Conservation (phyloP, 2,888 invertebrate species). For the Trachelus iudaicus region DNA sequence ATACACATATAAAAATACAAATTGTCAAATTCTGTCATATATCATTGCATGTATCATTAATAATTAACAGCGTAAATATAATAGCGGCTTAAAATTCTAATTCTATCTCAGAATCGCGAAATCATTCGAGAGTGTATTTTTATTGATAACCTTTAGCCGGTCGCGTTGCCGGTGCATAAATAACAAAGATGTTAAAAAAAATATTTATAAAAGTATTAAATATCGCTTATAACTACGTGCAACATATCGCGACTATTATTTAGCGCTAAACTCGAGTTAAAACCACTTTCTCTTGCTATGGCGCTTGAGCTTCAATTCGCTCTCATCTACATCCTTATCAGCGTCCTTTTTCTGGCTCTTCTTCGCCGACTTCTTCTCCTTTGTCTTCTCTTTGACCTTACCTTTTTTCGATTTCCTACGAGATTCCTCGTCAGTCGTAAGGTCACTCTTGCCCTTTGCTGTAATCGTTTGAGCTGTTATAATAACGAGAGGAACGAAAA, state of each 20-base stretch:
- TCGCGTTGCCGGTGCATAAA: conserved; percentile 15
- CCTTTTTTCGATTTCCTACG: conserved; percentile 67
- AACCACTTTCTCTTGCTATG: conserved; percentile 70
- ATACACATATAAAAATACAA: conserved; percentile 16
- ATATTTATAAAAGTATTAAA: conserved; percentile 41
- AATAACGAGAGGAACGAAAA: not conserved
- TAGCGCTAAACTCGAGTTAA: conserved; percentile 34
- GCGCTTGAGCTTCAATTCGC: conserved; percentile 65
- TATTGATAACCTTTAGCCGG: conserved; percentile 25
- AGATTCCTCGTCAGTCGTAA: conserved; percentile 49
- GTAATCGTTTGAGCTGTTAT: conserved; percentile 36
- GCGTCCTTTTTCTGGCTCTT: conserved; percentile 68
- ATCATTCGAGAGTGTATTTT: conserved; percentile 1
- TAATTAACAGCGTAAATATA: not conserved
- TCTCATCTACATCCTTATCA: conserved; percentile 73
- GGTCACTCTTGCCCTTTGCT: conserved; percentile 69
- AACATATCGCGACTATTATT: not conserved
- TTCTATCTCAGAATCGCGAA: conserved; percentile 20
- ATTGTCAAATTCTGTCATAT: conserved; percentile 18
- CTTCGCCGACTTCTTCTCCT: conserved; percentile 61
- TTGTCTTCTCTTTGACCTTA: conserved; percentile 67
- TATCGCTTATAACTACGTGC: conserved; percentile 31
- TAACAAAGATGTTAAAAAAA: conserved; percentile 26
- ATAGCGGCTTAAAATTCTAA: not conserved
- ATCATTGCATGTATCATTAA: not conserved